These are phyloP conservation scores for Gambelia wislizenii DNA, from an alignment of 2,797 vertebrate genomes.

Conservation along the genomic window DNA sequence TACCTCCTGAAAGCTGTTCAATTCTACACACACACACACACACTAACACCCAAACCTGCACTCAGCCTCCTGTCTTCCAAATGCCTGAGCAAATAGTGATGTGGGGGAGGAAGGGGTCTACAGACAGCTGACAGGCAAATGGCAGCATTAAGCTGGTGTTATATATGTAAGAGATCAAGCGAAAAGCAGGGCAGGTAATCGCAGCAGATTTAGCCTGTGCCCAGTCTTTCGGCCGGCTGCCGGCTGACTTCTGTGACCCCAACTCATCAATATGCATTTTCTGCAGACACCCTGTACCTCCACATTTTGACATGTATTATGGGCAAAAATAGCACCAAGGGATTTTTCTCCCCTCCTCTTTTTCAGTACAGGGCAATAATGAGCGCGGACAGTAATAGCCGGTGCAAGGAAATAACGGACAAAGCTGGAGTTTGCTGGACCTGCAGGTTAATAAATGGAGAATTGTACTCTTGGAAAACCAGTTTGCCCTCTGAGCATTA, in stretches of 20 bases:
- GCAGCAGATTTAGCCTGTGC: background rate
- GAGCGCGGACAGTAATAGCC: slow-evolving; percentile 16
- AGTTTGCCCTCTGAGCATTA: slow-evolving; percentile 59
- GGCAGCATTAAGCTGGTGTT: background rate
- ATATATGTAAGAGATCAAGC: background rate
- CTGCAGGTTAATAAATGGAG: slow-evolving; percentile 63
- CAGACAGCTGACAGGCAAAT: background rate
- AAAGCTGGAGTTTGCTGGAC: slow-evolving; percentile 52
- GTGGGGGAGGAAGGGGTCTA: too few species aligned
- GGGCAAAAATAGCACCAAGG: slow-evolving; percentile 28
- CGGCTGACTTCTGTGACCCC: background rate
- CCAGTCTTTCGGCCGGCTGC: background rate
- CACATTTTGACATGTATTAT: slow-evolving; percentile 12
- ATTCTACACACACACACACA: too few species aligned
- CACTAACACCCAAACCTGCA: background rate
- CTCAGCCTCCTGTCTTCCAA: background rate
- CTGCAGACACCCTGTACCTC: background rate
- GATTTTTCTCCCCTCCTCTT: background rate
- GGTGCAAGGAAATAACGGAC: slow-evolving; percentile 44
- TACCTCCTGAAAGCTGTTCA: background rate
- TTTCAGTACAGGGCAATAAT: slow-evolving; percentile 11
- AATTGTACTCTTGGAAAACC: slow-evolving; percentile 64
- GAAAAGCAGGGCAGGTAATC: background rate
- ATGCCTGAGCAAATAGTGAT: background rate
- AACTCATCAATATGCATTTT: background rate